A percentile compares a stretch with the other conserved stretches of the same genome.
Conservation (phyloP, 1,140 invertebrate species). For the Gonioctena quinquepunctata region DNA sequence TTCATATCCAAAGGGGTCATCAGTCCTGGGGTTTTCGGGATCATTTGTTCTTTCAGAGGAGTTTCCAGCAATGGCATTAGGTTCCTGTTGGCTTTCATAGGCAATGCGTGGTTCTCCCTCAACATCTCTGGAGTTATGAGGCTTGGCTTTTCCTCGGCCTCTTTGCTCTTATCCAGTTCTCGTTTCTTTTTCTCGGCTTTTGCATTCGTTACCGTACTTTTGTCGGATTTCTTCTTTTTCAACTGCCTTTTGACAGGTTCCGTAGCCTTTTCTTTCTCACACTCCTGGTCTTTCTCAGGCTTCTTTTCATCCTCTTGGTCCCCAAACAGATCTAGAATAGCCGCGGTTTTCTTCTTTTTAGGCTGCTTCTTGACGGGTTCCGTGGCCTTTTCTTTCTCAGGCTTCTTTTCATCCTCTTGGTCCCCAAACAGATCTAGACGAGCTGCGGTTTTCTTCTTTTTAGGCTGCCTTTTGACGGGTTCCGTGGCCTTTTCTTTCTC, state of each 20-base stretch:
- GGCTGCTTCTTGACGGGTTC: no score
- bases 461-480: no score
- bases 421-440: no score
- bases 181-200: constrained; percentile 41
- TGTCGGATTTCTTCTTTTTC: not conserved
- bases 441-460: no score
- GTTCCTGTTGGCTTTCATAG: constrained; percentile 22
- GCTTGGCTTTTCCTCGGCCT: constrained; percentile 8
- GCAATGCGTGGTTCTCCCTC: not conserved
- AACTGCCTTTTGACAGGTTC: not conserved
- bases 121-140: constrained; percentile 19
- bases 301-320: not conserved
- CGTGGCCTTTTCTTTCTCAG: no score
- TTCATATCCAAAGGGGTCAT: constrained; percentile 9
- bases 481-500: no score
- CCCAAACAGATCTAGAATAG: not conserved
- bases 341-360: no score
- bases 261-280: not conserved
- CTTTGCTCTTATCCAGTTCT: constrained; percentile 24
- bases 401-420: not conserved
- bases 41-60: constrained; percentile 36
- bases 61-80: constrained; percentile 39
- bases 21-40: constrained; percentile 39
- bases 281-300: not conserved
- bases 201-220: constrained; percentile 35